Conservation (phyloP, 2,888 invertebrate species). For the Rutpela maculata region DNA sequence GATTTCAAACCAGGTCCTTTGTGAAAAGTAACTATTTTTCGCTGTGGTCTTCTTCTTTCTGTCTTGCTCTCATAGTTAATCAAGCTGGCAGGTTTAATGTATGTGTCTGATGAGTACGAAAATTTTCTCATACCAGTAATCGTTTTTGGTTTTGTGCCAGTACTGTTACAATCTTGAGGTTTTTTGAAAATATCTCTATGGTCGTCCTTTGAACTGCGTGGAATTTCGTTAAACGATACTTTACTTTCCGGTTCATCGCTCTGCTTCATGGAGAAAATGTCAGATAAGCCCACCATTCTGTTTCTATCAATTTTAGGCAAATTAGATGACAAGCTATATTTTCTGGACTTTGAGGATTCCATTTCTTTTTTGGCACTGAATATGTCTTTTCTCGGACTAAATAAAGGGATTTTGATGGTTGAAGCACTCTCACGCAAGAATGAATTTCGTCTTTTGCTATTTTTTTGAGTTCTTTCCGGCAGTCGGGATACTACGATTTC, state of each 20-base stretch:
- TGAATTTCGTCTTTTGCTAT: constrained; percentile 54
- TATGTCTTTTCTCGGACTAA: constrained; percentile 42
- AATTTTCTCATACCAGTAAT: constrained; percentile 74
- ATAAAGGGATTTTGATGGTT: constrained; percentile 32
- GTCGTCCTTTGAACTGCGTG: constrained; percentile 36
- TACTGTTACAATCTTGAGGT: constrained; percentile 45
- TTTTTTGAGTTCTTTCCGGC: constrained; percentile 32
- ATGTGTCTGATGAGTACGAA: constrained; percentile 63
- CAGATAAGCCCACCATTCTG: constrained; percentile 57
- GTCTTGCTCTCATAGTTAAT: constrained; percentile 20
- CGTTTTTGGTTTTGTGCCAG: constrained; percentile 31
- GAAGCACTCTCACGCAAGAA: constrained; percentile 36
- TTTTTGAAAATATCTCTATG: constrained; percentile 55
- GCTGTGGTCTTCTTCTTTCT: constrained; percentile 15
- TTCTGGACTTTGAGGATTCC: constrained; percentile 29
- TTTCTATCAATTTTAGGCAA: constrained; percentile 26
- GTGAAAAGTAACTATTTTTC: constrained; percentile 78
- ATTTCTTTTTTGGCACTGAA: constrained; percentile 15
- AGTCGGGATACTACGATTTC: constrained; percentile 70
- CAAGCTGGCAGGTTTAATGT: constrained; percentile 23
- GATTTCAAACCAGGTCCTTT: constrained; percentile 91
- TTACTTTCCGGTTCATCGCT: constrained; percentile 58
- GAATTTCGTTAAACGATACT: constrained; percentile 62
- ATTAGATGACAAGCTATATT: constrained; percentile 46
- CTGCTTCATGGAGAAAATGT: constrained; percentile 51